A percentile compares a stretch with the other conserved stretches of the same genome.
Evolutionary conservation across 1,140 invertebrate genomes (phyloP).

Genomic region (Latrodectus geometricus): DNA sequence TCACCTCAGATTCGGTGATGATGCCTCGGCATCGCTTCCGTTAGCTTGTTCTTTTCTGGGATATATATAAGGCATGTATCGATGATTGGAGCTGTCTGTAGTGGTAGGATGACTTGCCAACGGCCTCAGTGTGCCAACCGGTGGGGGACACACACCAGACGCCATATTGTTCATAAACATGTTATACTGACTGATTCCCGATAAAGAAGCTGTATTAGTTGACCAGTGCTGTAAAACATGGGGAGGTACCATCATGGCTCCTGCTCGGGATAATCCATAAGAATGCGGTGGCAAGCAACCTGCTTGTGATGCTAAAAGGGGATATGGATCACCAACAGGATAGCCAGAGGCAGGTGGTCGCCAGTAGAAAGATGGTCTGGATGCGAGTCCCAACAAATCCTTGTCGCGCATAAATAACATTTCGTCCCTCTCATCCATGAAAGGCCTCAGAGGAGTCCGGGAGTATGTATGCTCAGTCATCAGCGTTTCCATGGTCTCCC

Average conservation of each 20-base stretch:
- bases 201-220: conserved; percentile 14
- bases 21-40: conserved; percentile 16
- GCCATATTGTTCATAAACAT: conserved; percentile 53
- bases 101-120: conserved; percentile 39
- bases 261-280: conserved; percentile 2
- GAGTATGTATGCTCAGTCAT: conserved; percentile 69
- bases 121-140: conserved; percentile 21
- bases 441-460: conserved; percentile 67
- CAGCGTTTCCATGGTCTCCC: conserved; percentile 69
- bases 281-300: conserved; percentile 8
- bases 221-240: conserved; percentile 24
- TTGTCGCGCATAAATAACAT: conserved; percentile 27
- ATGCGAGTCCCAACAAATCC: background rate
- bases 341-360: conserved; percentile 10
- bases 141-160: conserved; percentile 26
- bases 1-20: conserved; percentile 44
- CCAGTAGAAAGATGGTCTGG: conserved; percentile 11
- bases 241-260: conserved; percentile 4
- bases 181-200: conserved; percentile 47
- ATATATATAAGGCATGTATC: conserved; percentile 55
- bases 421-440: conserved; percentile 65
- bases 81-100: conserved; percentile 17
- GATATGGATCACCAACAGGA: conserved; percentile 8
- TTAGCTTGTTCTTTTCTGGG: conserved; percentile 34
- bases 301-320: conserved; percentile 17